Base-by-base conservation (phyloP, 2,888 invertebrate species). In the Esperia sulphurella region DNA sequence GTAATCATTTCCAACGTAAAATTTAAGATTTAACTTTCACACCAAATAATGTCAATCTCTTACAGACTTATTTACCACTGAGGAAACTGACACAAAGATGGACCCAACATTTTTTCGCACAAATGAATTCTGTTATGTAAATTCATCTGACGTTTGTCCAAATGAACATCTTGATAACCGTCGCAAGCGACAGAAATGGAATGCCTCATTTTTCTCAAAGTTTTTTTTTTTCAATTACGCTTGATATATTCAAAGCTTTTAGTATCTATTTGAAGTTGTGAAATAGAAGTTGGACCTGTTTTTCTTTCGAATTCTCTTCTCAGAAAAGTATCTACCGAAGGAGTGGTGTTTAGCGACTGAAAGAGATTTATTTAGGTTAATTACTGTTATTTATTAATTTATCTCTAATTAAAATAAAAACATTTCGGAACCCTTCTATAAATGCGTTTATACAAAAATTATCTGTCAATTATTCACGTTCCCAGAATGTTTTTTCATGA, bases 101-200 rank as follows among this genome's bases (percentile, higher is more conserved):
- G 10, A n/a, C 41, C 28, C 8, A n/a, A 6, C n/a, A 31, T 35
- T 35, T 21, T 33, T 29, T 43, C 10, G 9, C 10, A 33, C 28
- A 39, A 48, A 49, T 49, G 39, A 45, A 45, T 52, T 49, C 49
- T 46, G 43, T 49, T 52, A 49, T 52, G 49, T 46, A 45, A 46
- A 49, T 49, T 52, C 39, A 39, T 39, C 46, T 14, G 49, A 41
- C 45, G 42, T 48, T 44, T 45, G 41, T 35, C 38, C 28, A 38
- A 49, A 49, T 49, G 49, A 49, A 49, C 49, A 41, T 49, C 45
- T 49, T 49, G 49, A 49, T 45, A 31, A 38, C 28, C 30, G 42
- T 31, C 41, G 12, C 14, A 14, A n/a, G 35, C 8, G 31, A 43
- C 43, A 38, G 38, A 38, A 29, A 38, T 38, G 37, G 29, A 44